Evolutionary conservation across 1,140 invertebrate genomes (phyloP).

Genomic region (Drosophila pectinifera): DNA sequence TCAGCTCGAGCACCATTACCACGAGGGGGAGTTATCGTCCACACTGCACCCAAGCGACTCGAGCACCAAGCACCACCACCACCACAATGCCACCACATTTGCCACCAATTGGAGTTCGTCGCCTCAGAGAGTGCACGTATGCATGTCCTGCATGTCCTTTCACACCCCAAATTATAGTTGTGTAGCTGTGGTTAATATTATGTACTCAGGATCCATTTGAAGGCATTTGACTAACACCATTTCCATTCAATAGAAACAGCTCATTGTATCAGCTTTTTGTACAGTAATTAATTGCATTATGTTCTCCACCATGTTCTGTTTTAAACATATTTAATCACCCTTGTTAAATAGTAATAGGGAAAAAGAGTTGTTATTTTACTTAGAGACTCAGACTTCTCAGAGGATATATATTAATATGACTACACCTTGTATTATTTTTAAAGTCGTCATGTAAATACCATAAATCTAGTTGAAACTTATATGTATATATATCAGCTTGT

Average conservation of each 20-base stretch:
- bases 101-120: conserved; percentile 75
- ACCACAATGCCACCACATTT: conserved; percentile 35
- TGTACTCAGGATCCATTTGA: neutral
- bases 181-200: conserved; percentile 6
- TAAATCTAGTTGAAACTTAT: neutral
- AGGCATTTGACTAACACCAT: neutral
- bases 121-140: conserved; percentile 84
- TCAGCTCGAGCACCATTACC: conserved; percentile 15
- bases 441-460: neutral
- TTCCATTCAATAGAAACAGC: neutral
- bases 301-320: neutral
- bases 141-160: conserved; percentile 65
- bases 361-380: neutral
- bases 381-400: neutral
- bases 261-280: neutral
- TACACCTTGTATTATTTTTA: neutral
- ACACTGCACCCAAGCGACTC: conserved; percentile 22
- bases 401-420: no score
- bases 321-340: neutral
- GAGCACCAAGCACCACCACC: conserved; percentile 48
- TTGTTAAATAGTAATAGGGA: neutral
- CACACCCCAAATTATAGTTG: conserved; percentile 1
- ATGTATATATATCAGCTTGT: neutral
- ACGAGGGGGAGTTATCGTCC: conserved; percentile 6
- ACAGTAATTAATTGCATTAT: neutral